Conservation (phyloP, 2,888 invertebrate species). For the Ennomos fuscantarius region DNA sequence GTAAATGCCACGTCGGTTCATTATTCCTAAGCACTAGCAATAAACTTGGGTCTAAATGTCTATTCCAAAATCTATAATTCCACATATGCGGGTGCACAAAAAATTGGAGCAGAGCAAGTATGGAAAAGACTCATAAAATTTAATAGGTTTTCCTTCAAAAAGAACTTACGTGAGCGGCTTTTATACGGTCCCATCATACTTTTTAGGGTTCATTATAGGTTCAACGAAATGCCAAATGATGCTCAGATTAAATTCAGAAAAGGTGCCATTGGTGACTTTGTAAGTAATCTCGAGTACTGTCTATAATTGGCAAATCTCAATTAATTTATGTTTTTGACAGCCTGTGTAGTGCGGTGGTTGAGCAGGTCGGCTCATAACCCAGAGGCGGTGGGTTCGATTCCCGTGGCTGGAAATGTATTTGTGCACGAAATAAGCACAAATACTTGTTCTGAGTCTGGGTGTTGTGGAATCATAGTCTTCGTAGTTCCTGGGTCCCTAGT, state of each 20-base stretch:
- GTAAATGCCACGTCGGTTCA: too few relatives aligned
- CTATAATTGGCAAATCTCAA: too few relatives aligned
- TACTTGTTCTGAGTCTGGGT: too few relatives aligned
- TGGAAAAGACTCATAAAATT: constrained; percentile 83
- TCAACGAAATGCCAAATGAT: constrained; percentile 39
- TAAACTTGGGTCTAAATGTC: constrained; percentile 37
- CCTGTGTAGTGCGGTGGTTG: too few relatives aligned
- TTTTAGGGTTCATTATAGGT: constrained; percentile 48
- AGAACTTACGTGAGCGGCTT: constrained; percentile 74
- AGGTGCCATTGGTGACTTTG: constrained; percentile 17
- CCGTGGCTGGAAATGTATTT: too few relatives aligned
- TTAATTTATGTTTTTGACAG: too few relatives aligned
- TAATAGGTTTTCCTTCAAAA: constrained; percentile 82
- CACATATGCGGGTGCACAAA: constrained; percentile 59
- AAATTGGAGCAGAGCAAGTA: constrained; percentile 82
- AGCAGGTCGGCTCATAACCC: too few relatives aligned
- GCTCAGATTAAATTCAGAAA: constrained; percentile 32
- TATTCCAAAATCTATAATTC: constrained; percentile 50
- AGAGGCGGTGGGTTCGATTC: too few relatives aligned
- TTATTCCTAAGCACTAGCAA: too few relatives aligned
- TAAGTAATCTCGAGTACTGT: constrained; percentile 6
- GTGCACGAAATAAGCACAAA: too few relatives aligned
- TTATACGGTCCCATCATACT: constrained; percentile 64
- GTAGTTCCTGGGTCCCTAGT: too few relatives aligned
- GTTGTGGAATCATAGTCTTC: too few relatives aligned